A percentile compares a stretch with the other conserved stretches of the same genome.
Evolutionary conservation across 2,888 invertebrate genomes (phyloP).

Genomic region (Coronaproctus castanopsis): DNA sequence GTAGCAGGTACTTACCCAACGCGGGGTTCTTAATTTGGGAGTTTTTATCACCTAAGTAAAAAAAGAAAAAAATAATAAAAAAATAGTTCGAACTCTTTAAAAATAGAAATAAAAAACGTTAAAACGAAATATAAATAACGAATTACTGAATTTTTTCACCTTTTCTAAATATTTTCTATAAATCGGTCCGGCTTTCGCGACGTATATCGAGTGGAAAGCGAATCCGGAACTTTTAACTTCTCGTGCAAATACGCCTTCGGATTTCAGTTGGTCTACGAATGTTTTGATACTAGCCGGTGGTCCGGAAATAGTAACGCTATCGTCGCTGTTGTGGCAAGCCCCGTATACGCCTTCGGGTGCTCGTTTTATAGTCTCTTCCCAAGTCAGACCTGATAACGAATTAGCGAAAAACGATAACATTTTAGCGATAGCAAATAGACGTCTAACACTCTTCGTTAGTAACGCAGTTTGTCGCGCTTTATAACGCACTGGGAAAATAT

Average conservation of each 20-base stretch:
- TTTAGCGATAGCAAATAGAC: no score
- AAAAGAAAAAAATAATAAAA: neutral
- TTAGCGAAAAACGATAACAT: no score
- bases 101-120: no score
- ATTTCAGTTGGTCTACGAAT: conserved; percentile 46
- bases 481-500: no score
- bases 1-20: conserved; percentile 91
- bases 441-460: no score
- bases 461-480: no score
- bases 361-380: conserved; percentile 54
- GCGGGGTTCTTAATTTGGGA: conserved; percentile 36
- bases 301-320: conserved; percentile 44
- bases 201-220: conserved; percentile 88
- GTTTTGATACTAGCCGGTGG: conserved; percentile 45
- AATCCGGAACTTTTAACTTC: conserved; percentile 55
- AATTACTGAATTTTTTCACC: conserved; percentile 21
- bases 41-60: neutral
- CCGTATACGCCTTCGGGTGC: conserved; percentile 61
- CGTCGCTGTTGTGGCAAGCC: conserved; percentile 75
- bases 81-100: neutral
- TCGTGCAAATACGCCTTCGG: conserved; percentile 62
- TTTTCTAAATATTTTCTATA: conserved; percentile 51
- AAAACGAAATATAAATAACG: no score
- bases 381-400: conserved; percentile 28
- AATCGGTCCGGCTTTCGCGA: conserved; percentile 64